Percentiles rank a stretch among this genome's conserved stretches.
phyloP scores from a whole-genome alignment of 2,113 vertebrate genomes.

The Xenopus borealis region DNA sequence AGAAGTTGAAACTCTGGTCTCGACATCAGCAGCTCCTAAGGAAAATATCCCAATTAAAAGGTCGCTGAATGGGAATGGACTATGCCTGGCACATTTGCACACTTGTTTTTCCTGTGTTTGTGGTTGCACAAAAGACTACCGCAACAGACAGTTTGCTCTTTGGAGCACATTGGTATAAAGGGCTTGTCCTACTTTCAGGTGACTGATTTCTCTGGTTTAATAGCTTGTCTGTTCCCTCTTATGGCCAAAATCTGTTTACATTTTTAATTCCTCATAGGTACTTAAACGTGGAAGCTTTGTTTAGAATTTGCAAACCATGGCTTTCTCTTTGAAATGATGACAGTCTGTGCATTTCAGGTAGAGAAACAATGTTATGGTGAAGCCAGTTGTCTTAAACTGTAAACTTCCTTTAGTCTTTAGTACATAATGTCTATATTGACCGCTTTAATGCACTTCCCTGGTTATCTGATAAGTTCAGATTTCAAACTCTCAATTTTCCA shows the following conservation, averaged over 20 bases:
- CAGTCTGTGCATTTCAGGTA: too few species aligned
- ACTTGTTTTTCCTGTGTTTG: conserved; percentile 44
- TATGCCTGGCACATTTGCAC: conserved; percentile 63
- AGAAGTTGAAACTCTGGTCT: conserved; percentile 79
- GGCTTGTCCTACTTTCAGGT: conserved; percentile 31
- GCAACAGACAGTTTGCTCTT: conserved; percentile 5
- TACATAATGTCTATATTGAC: too few species aligned
- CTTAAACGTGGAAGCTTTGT: too few species aligned
- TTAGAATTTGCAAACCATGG: too few species aligned
- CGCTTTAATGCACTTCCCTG: too few species aligned
- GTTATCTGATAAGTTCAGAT: too few species aligned
- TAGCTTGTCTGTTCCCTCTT: neutral
- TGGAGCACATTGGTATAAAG: conserved; percentile 9
- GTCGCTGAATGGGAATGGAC: conserved; percentile 59
- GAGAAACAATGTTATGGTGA: too few species aligned
- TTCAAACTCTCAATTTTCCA: too few species aligned
- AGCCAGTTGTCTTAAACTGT: too few species aligned
- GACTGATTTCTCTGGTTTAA: conserved; percentile 27
- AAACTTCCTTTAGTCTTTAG: too few species aligned
- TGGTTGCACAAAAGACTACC: conserved; percentile 26
- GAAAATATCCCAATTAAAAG: conserved; percentile 75
- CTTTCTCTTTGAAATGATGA: too few species aligned
- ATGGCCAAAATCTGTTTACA: neutral
- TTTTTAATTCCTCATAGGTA: neutral
- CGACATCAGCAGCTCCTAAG: conserved; percentile 79